Evolutionary conservation across 1,140 invertebrate species (phyloP).

Genomic region (Drepana arcuata): DNA sequence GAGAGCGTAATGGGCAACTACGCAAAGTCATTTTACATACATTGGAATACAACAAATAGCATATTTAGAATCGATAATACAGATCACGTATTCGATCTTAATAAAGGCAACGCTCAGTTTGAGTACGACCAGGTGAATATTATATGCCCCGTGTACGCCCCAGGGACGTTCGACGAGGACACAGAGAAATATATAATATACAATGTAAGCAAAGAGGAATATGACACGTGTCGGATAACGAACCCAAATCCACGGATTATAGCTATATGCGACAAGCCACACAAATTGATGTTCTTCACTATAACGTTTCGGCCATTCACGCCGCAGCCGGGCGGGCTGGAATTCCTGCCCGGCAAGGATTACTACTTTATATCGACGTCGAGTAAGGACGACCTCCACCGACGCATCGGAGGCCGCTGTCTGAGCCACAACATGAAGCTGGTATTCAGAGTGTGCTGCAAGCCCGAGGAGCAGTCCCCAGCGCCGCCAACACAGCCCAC

Average conservation of each 20-base stretch:
- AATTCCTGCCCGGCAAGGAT: constrained; percentile 94
- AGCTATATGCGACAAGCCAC: constrained; percentile 95
- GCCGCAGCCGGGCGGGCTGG: constrained; percentile 93
- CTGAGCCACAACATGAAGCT: constrained; percentile 96
- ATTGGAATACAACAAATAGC: constrained; percentile 89
- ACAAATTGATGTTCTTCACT: constrained; percentile 95
- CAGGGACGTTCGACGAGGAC: constrained; percentile 90
- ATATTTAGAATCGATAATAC: constrained; percentile 98
- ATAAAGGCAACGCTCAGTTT: constrained; percentile 93
- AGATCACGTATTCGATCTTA: constrained; percentile 96
- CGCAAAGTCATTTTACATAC: constrained; percentile 87
- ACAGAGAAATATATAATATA: constrained; percentile 97
- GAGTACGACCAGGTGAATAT: constrained; percentile 97
- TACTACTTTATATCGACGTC: constrained; percentile 97
- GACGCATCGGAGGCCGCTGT: constrained; percentile 91
- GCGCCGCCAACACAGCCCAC: constrained; percentile 63
- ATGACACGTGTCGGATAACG: constrained; percentile 95
- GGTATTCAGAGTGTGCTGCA: constrained; percentile 94
- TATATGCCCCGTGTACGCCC: constrained; percentile 93
- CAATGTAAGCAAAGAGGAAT: constrained; percentile 96
- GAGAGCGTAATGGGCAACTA: constrained; percentile 86
- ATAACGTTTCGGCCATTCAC: constrained; percentile 97
- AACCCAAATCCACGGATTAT: constrained; percentile 94
- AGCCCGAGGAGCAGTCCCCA: constrained; percentile 73
- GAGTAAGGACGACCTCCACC: constrained; percentile 91